These are phyloP conservation scores for Myotis myotis DNA, from an alignment of 2,797 vertebrate species.

Conservation along the genomic window DNA sequence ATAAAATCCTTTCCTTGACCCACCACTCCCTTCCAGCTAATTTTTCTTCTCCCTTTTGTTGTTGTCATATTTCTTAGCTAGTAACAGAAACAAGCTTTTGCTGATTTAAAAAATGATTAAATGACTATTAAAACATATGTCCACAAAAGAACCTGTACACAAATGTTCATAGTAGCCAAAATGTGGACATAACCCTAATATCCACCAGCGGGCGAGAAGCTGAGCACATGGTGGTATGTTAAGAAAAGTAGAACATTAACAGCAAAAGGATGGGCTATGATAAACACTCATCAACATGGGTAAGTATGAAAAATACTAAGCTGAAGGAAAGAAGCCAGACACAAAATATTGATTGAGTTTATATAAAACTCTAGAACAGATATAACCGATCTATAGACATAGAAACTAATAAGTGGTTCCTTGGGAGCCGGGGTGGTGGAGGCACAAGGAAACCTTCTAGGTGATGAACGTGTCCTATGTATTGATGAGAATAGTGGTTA, in stretches of 20 bases:
- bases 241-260: not conserved
- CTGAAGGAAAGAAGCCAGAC: not conserved
- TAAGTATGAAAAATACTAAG: not conserved
- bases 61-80: not conserved
- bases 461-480: not conserved
- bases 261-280: not conserved
- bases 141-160: not conserved
- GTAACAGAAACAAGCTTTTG: not conserved
- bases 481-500: not conserved
- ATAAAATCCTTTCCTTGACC: constrained; percentile 41
- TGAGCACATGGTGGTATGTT: not conserved
- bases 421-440: not conserved
- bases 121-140: not conserved
- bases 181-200: not conserved
- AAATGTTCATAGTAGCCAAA: not conserved
- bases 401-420: not conserved
- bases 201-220: not conserved
- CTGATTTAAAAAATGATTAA: constrained; percentile 40
- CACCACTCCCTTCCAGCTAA: not conserved
- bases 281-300: not conserved
- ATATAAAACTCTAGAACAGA: not conserved
- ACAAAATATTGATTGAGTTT: not conserved
- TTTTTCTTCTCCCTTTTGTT: not conserved
- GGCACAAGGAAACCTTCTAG: not conserved
- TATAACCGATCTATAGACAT: not conserved